Evolutionary conservation across 2,797 vertebrate species (phyloP).

Genomic region (Podarcis lilfordi): DNA sequence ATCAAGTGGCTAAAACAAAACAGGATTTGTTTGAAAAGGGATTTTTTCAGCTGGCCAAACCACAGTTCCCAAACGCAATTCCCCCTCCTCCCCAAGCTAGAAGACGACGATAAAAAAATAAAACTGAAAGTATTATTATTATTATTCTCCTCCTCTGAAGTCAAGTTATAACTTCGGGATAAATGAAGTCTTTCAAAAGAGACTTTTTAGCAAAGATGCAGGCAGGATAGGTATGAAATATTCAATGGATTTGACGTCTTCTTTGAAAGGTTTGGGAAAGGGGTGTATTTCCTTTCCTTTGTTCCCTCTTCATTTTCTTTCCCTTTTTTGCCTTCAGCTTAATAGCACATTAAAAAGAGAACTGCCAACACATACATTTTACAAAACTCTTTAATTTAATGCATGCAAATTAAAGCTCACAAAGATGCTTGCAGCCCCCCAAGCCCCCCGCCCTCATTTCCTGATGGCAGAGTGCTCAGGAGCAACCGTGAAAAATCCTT

Average conservation of each 20-base stretch:
- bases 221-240: background rate
- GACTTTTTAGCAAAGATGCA: background rate
- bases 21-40: background rate
- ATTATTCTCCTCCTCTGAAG: background rate
- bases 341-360: conserved; percentile 44
- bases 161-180: background rate
- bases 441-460: too few species aligned
- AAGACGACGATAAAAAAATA: background rate
- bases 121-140: background rate
- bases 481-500: background rate
- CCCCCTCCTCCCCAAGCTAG: background rate
- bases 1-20: background rate
- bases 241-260: background rate
- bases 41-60: background rate
- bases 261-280: background rate
- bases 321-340: conserved; percentile 38
- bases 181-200: background rate
- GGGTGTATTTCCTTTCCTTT: background rate
- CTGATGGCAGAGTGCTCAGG: background rate
- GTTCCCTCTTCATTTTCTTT: background rate
- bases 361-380: conserved; percentile 44
- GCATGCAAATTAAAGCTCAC: background rate
- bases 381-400: conserved; percentile 32
- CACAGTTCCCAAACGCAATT: background rate
- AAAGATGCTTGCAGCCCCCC: background rate